A percentile compares a stretch with the other conserved stretches of the same genome.
These are phyloP conservation scores for Amyelois transitella DNA, from an alignment of 1,140 invertebrate genomes.

Conservation along the genomic window DNA sequence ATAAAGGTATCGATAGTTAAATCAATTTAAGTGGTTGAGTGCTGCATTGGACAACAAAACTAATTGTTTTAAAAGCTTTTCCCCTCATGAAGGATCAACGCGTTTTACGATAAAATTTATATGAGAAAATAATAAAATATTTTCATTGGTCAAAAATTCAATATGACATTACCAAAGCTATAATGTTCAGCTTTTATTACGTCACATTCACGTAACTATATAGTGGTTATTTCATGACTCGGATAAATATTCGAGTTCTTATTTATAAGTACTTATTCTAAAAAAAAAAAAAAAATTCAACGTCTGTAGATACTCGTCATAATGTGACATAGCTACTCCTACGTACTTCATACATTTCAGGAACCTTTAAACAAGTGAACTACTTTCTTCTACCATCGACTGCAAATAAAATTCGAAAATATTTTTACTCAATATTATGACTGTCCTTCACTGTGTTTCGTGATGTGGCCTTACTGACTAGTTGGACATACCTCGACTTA, in stretches of 20 bases:
- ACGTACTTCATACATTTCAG: too few relatives aligned
- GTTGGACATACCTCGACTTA: background rate
- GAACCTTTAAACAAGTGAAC: too few relatives aligned
- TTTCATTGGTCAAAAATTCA: background rate
- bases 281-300: too few relatives aligned
- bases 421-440: background rate
- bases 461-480: background rate
- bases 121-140: constrained; percentile 16
- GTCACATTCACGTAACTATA: too few relatives aligned
- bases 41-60: constrained; percentile 25
- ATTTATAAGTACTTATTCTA: too few relatives aligned
- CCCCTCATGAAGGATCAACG: constrained; percentile 24
- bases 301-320: too few relatives aligned
- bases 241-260: too few relatives aligned
- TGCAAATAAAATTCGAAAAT: too few relatives aligned
- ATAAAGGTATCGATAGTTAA: constrained; percentile 12
- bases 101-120: constrained; percentile 25
- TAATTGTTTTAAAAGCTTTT: constrained; percentile 65
- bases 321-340: too few relatives aligned
- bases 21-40: constrained; percentile 37
- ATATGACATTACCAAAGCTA: background rate
- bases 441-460: background rate
- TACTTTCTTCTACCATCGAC: too few relatives aligned
- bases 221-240: too few relatives aligned
- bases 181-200: too few relatives aligned